Base-by-base conservation (phyloP, 2,113 vertebrate species). In the Mohoua ochrocephala region DNA sequence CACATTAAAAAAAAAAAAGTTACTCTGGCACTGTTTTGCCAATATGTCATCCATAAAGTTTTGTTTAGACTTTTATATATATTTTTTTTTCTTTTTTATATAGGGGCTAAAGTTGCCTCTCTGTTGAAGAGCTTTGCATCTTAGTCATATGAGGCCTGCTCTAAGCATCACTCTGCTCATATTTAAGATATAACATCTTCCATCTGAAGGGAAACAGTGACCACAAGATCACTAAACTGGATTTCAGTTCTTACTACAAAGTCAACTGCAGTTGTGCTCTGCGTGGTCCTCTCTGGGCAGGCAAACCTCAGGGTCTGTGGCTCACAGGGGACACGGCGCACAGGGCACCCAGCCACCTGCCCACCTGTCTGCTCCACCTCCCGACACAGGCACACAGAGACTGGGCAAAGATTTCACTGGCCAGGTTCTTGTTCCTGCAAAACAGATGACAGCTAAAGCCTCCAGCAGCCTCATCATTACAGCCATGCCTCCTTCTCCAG, bases 1-100 rank as follows among this genome's bases (percentile, higher is more conserved):
- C 79, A 96, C 91, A 97, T 97, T n/a, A n/a, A n/a, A n/a, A n/a
- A n/a, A n/a, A n/a, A 97, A 97, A 96, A 98, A 96, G 93, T 92
- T 95, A 97, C 97, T 95, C 94, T 94, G 86, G 91, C 73, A 97
- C 70, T 95, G 94, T 96, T 98, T 98, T 97, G 84, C 89, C 97
- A 98, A 97, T 97, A 97, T 96, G 92, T 89, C 95, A 97, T 95
- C 92, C 87, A 94, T 96, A 97, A 97, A 96, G 77, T 96, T 97
- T 97, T 98, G 91, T 94, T 98, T 97, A 95, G 94, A 96, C 13
- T 65, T 92, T 61, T 30, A 64, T 74, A n/a, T 91, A 7, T 68
- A 4, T 31, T 4, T 33, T 22, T 64, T 15, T 18, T 11, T 4
- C n/a, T 17, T 23, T 22, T 42, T 15, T 45, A 91, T 53, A 96